A percentile compares a stretch with the other conserved stretches of the same genome.
Conservation (phyloP, 1,140 invertebrate species). For the Stegodyphus mimosarum region DNA sequence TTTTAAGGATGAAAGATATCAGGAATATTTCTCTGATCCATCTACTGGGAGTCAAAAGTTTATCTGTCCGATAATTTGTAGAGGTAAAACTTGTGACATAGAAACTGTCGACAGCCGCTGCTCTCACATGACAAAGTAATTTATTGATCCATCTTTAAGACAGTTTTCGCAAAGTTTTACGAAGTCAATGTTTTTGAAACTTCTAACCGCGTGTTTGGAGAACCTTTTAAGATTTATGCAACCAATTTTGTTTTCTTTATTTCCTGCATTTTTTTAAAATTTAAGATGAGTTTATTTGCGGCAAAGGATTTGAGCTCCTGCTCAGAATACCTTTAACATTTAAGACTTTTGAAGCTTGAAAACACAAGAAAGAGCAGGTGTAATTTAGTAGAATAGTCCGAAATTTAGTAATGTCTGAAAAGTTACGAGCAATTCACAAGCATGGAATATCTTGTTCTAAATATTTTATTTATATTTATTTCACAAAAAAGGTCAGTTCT, state of each 20-base stretch:
- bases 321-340: no score
- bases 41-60: conserved; percentile 49
- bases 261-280: no score
- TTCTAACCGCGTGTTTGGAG: not conserved
- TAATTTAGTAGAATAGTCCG: no score
- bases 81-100: conserved; percentile 20
- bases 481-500: no score
- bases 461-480: no score
- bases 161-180: not conserved
- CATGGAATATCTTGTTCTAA: no score
- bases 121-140: conserved; percentile 17
- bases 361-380: no score
- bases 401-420: no score
- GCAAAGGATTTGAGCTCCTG: no score
- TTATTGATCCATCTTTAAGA: conserved; percentile 44
- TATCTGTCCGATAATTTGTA: conserved; percentile 52
- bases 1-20: conserved; percentile 48
- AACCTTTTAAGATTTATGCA: not conserved
- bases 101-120: conserved; percentile 29
- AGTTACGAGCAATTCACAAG: no score
- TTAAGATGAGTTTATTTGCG: no score
- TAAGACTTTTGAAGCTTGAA: no score
- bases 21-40: conserved; percentile 26
- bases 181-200: not conserved
- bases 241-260: not conserved